A percentile compares a stretch with the other conserved stretches of the same genome.
phyloP scores from a whole-genome alignment of 2,888 invertebrate genomes.

The Sesia apiformis region DNA sequence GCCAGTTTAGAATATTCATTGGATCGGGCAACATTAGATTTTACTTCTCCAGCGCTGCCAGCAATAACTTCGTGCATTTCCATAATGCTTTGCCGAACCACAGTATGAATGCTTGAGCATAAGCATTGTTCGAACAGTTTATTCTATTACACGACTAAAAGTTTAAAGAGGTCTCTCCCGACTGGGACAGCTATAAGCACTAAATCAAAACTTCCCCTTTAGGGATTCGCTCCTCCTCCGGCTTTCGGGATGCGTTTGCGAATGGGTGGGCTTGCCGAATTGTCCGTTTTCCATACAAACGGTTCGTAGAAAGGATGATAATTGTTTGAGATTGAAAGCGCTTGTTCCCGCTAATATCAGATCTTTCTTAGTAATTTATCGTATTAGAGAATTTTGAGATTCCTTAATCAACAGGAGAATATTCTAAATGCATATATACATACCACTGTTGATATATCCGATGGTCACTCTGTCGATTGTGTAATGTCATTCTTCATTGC shows the following conservation, averaged over 20 bases:
- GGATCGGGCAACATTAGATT: slow-evolving; percentile 46
- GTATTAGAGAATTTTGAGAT: no score
- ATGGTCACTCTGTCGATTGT: no score
- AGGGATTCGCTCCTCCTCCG: slow-evolving; percentile 33
- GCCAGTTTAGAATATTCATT: slow-evolving; percentile 51
- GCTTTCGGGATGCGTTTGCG: slow-evolving; percentile 51
- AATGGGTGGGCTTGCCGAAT: slow-evolving; percentile 36
- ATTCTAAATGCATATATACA: no score
- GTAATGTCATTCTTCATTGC: no score
- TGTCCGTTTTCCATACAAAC: slow-evolving; percentile 24
- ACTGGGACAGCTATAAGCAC: slow-evolving; percentile 65
- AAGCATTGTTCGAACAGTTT: slow-evolving; percentile 63
- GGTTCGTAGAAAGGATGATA: not conserved
- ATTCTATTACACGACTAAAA: slow-evolving; percentile 68
- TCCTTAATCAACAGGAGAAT: no score
- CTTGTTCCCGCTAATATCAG: no score
- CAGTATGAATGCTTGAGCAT: slow-evolving; percentile 48
- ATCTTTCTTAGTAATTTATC: no score
- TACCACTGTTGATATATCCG: no score
- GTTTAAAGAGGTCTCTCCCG: slow-evolving; percentile 61
- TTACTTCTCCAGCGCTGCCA: slow-evolving; percentile 35
- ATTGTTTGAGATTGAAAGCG: not conserved
- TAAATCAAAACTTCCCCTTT: slow-evolving; percentile 71
- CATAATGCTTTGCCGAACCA: slow-evolving; percentile 33
- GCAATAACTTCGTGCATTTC: slow-evolving; percentile 48